These are phyloP conservation scores for Drosophila albomicans DNA, from an alignment of 1,140 invertebrate genomes.

Conservation along the genomic window DNA sequence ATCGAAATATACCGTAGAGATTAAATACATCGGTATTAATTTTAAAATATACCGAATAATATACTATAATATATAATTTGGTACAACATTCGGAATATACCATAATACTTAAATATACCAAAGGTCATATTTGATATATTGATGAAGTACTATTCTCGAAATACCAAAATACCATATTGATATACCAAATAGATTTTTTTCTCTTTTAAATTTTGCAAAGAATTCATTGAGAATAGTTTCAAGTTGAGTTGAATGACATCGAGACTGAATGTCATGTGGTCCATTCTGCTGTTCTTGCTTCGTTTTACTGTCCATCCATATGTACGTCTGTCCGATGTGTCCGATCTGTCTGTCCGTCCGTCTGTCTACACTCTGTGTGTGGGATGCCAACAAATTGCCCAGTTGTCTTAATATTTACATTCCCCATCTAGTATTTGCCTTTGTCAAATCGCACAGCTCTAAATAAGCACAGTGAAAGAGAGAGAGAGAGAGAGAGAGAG, in stretches of 20 bases:
- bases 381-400: constrained; percentile 30
- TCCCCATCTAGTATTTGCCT: constrained; percentile 39
- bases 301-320: background rate
- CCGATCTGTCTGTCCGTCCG: background rate
- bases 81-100: no score
- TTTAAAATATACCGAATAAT: no score
- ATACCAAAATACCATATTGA: no score
- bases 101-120: no score
- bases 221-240: background rate
- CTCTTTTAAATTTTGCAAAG: background rate
- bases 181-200: no score
- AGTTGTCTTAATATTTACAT: constrained; percentile 58
- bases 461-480: constrained; percentile 14
- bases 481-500: background rate
- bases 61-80: no score
- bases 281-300: background rate
- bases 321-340: background rate
- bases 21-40: no score
- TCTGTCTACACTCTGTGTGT: constrained; percentile 8
- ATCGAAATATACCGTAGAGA: no score
- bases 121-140: no score
- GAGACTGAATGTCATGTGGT: constrained; percentile 5
- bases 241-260: background rate
- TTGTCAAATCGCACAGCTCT: constrained; percentile 59
- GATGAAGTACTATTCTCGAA: no score